Evolutionary conservation across 1,140 invertebrate species (phyloP).

Genomic region (Drosophila ohnishii): DNA sequence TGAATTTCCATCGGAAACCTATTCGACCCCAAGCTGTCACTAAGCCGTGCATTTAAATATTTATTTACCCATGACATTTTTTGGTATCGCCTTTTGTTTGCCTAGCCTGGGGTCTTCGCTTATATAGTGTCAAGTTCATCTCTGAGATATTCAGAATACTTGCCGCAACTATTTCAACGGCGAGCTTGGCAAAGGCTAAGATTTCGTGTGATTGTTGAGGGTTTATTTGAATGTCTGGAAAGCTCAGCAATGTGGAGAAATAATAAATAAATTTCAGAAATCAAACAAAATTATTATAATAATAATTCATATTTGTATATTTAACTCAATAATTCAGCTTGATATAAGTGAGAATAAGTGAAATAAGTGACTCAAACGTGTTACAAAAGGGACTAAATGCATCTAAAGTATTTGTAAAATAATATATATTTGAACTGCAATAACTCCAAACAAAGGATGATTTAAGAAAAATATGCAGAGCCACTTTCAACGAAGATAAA

Average conservation of each 20-base stretch:
- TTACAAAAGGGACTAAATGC: neutral
- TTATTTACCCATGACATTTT: conserved; percentile 57
- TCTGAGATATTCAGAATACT: conserved; percentile 40
- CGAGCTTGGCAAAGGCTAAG: neutral
- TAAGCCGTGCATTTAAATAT: conserved; percentile 43
- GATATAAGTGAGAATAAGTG: too few species aligned
- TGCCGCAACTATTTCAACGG: conserved; percentile 20
- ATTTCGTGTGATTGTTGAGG: conserved; percentile 10
- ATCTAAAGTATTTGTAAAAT: neutral
- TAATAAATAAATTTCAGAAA: neutral
- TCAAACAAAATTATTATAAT: too few species aligned
- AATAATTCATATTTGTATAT: too few species aligned
- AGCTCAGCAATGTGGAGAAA: neutral
- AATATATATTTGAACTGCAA: neutral
- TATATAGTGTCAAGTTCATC: conserved; percentile 48
- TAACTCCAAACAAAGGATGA: neutral
- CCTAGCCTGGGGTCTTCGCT: conserved; percentile 22
- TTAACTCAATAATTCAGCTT: too few species aligned
- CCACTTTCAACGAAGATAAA: neutral
- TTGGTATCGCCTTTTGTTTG: conserved; percentile 39
- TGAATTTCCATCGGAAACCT: conserved; percentile 35
- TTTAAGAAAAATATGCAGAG: neutral
- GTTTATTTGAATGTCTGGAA: neutral
- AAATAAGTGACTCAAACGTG: neutral
- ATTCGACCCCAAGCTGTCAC: conserved; percentile 43